Conservation (phyloP, 1,140 invertebrate species). For the Samia ricini region DNA sequence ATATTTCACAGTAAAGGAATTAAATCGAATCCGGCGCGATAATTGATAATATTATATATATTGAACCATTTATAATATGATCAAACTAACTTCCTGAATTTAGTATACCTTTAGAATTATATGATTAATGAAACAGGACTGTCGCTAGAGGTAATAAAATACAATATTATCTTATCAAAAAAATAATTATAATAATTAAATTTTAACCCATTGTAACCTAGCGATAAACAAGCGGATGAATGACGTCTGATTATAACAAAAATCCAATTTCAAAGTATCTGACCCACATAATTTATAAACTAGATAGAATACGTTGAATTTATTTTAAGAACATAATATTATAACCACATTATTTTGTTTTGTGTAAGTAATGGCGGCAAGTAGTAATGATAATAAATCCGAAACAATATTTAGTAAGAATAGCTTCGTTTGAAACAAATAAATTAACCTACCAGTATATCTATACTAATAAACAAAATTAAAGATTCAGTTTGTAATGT, state of each 20-base stretch:
- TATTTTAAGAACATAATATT: background rate
- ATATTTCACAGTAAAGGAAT: background rate
- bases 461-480: too few species aligned
- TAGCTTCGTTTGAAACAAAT: too few species aligned
- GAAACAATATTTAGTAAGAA: too few species aligned
- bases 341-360: background rate
- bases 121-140: background rate
- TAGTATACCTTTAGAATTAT: background rate
- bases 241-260: constrained; percentile 23
- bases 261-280: constrained; percentile 9
- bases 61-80: background rate
- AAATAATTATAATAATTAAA: constrained; percentile 31
- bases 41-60: background rate
- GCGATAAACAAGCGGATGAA: constrained; percentile 42
- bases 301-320: constrained; percentile 9
- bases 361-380: too few species aligned
- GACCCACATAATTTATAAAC: constrained; percentile 9
- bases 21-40: background rate
- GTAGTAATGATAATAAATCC: too few species aligned
- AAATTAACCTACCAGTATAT: too few species aligned
- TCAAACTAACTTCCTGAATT: background rate
- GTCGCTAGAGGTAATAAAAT: background rate
- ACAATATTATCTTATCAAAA: constrained; percentile 1
- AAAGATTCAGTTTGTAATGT: too few species aligned
- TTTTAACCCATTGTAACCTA: constrained; percentile 42